Evolutionary conservation across 1,140 invertebrate species (phyloP).

Genomic region (Drosophila repleta): DNA sequence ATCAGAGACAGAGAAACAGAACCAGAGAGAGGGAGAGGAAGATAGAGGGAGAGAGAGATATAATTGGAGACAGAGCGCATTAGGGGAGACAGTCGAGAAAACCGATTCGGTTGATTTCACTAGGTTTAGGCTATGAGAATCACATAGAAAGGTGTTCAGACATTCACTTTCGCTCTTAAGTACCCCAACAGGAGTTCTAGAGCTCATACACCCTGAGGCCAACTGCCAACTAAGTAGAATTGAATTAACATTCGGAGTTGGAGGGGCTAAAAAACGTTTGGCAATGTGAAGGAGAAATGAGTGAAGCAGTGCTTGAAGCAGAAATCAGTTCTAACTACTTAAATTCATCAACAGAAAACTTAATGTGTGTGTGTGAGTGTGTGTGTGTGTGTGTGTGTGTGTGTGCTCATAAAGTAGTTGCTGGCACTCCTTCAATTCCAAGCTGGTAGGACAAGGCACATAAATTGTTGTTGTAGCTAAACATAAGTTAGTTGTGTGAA

Average conservation of each 20-base stretch:
- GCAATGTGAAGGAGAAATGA: not conserved
- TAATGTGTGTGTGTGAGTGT: slow-evolving; percentile 15
- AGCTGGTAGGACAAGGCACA: slow-evolving; percentile 48
- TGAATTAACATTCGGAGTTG: not conserved
- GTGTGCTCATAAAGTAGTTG: slow-evolving; percentile 52
- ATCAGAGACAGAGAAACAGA: too few relatives aligned
- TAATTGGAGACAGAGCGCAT: too few relatives aligned
- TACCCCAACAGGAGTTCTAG: too few relatives aligned
- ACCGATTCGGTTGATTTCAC: too few relatives aligned
- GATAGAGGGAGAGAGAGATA: too few relatives aligned
- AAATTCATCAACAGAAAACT: slow-evolving; percentile 28
- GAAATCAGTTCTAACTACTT: slow-evolving; percentile 10
- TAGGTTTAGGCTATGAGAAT: too few relatives aligned
- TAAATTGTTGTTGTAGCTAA: slow-evolving; percentile 74
- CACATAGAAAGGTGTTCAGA: too few relatives aligned
- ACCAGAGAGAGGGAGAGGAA: too few relatives aligned
- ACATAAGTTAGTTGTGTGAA: slow-evolving; percentile 76
- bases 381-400: slow-evolving; percentile 22
- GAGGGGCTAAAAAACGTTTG: not conserved
- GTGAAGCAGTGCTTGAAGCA: not conserved
- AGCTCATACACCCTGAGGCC: too few relatives aligned
- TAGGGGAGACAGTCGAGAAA: too few relatives aligned
- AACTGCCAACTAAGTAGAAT: not conserved
- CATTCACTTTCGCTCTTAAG: too few relatives aligned
- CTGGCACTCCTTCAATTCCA: slow-evolving; percentile 31